Percentiles rank a stretch among this genome's conserved stretches.
phyloP scores from a whole-genome alignment of 1,140 invertebrate genomes.

The Helicoverpa zea region DNA sequence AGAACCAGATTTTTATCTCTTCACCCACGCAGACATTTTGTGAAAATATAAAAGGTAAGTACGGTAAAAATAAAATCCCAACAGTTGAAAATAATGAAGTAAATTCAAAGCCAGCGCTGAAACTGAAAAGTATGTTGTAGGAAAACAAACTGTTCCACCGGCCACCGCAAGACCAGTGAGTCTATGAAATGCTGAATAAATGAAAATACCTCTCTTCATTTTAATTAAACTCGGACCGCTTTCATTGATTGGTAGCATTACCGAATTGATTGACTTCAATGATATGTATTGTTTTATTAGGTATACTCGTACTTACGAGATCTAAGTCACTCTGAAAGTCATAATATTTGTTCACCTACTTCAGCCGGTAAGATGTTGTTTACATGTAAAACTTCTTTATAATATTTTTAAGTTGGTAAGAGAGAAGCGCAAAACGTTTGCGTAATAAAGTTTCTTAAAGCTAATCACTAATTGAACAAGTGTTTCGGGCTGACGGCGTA shows the following conservation, averaged over 20 bases:
- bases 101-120: neutral
- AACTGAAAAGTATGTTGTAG: neutral
- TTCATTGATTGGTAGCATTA: conserved; percentile 18
- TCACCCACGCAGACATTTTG: neutral
- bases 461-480: conserved; percentile 85
- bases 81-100: neutral
- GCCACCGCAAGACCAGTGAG: conserved; percentile 18
- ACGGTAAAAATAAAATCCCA: neutral
- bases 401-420: neutral
- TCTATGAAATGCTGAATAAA: conserved; percentile 13
- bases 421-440: conserved; percentile 64
- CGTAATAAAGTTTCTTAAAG: conserved; percentile 79
- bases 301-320: neutral
- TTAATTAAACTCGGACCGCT: conserved; percentile 14
- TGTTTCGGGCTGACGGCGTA: conserved; percentile 82
- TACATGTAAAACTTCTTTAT: conserved; percentile 12
- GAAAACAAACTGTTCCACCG: neutral
- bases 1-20: neutral
- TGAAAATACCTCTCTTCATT: conserved; percentile 26
- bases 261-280: conserved; percentile 15
- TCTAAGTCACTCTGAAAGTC: too few species aligned
- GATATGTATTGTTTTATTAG: conserved; percentile 4
- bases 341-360: too few species aligned
- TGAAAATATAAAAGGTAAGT: neutral
- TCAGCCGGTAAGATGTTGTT: conserved; percentile 6